Evolutionary conservation across 2,888 invertebrate species (phyloP).

Genomic region (Drosophila paramelanica): DNA sequence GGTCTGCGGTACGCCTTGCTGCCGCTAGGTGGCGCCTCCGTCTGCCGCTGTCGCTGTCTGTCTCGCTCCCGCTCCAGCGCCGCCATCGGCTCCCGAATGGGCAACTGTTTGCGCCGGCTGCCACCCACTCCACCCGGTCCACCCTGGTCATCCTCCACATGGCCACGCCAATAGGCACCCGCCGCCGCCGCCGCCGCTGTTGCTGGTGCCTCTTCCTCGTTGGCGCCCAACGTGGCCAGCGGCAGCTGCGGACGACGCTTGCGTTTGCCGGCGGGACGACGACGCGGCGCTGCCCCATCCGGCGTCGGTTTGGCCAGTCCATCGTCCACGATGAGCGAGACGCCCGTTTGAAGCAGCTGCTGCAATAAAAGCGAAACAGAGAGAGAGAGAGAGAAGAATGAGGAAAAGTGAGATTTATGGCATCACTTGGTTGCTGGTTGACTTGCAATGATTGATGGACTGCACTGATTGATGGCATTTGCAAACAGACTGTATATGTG

Average conservation of each 20-base stretch:
- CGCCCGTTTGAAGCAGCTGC: conserved; percentile 83
- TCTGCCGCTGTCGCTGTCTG: conserved; percentile 65
- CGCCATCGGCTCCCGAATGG: conserved; percentile 81
- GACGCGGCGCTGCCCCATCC: conserved; percentile 31
- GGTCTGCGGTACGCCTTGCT: conserved; percentile 84
- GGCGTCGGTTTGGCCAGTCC: conserved; percentile 41
- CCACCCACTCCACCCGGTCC: conserved; percentile 2
- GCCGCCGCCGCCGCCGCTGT: conserved; percentile 23
- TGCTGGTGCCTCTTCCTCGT: conserved; percentile 46
- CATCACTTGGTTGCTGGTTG: conserved; percentile 28
- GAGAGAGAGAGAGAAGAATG: neutral
- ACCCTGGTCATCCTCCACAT: conserved; percentile 82
- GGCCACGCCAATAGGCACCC: conserved; percentile 82
- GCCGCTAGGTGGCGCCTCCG: conserved; percentile 46
- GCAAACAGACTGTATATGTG: conserved; percentile 4
- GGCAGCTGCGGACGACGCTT: conserved; percentile 47
- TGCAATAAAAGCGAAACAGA: conserved; percentile 22
- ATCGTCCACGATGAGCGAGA: conserved; percentile 79
- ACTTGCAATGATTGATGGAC: conserved; percentile 47
- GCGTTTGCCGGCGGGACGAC: conserved; percentile 36
- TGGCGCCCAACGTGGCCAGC: conserved; percentile 60
- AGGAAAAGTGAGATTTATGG: conserved; percentile 19
- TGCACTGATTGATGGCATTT: conserved; percentile 45
- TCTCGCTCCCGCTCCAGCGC: conserved; percentile 83
- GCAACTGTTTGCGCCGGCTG: conserved; percentile 66